A percentile compares a stretch with the other conserved stretches of the same genome.
Evolutionary conservation across 2,797 vertebrate species (phyloP).

Genomic region (Gastrophryne carolinensis): DNA sequence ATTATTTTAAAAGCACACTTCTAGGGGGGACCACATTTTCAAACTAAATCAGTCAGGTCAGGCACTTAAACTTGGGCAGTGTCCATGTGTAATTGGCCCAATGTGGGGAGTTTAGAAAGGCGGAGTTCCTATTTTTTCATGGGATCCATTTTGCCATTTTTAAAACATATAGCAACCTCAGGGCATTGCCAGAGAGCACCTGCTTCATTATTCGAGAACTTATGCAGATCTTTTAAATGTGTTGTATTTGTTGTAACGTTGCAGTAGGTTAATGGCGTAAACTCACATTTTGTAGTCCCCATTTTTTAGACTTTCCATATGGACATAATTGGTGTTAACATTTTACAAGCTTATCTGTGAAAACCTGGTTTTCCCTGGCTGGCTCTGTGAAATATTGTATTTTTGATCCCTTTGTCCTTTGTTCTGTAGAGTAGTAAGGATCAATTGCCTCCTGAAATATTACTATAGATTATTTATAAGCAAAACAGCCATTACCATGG

Average conservation of each 20-base stretch:
- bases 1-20: too few relatives aligned
- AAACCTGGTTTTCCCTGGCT: not conserved
- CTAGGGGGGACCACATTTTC: too few relatives aligned
- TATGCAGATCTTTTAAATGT: not conserved
- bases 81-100: not conserved
- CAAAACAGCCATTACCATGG: not conserved
- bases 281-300: not conserved
- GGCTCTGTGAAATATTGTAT: not conserved
- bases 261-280: not conserved
- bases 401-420: not conserved
- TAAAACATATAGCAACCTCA: not conserved
- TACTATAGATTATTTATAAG: not conserved
- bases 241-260: not conserved
- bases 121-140: not conserved
- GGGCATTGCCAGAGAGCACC: not conserved
- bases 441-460: not conserved
- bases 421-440: not conserved
- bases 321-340: not conserved
- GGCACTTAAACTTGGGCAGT: too few relatives aligned
- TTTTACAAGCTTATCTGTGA: not conserved
- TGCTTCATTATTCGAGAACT: not conserved
- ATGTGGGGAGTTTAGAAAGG: not conserved
- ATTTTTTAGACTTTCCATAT: not conserved
- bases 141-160: not conserved
- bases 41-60: too few relatives aligned